Conservation (phyloP, 2,113 vertebrate species). For the Sula dactylatra region DNA sequence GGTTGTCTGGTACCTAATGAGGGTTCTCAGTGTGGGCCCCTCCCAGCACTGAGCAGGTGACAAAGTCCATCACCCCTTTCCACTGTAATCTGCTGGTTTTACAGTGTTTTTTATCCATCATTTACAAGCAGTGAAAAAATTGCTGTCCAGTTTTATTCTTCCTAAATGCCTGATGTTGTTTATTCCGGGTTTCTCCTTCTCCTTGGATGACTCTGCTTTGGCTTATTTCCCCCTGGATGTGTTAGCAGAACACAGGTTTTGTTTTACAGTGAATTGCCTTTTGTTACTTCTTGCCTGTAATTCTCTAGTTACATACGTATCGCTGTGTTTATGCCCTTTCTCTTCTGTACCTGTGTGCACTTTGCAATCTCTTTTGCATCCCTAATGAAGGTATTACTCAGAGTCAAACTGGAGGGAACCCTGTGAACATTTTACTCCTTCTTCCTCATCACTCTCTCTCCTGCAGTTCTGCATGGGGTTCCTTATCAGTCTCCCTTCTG, state of each 20-base stretch:
- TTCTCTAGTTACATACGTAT: neutral
- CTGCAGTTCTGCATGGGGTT: neutral
- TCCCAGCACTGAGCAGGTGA: neutral
- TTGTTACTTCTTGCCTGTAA: neutral
- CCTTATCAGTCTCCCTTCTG: neutral
- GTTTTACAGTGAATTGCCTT: neutral
- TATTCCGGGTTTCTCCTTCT: neutral
- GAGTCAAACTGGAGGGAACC: neutral
- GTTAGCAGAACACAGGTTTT: neutral
- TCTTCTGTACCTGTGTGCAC: neutral
- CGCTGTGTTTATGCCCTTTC: neutral
- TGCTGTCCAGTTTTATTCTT: neutral
- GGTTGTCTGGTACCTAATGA: neutral
- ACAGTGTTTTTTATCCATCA: neutral
- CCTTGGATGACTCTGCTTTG: neutral
- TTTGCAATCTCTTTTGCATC: neutral
- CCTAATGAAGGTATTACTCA: neutral
- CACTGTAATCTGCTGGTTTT: neutral
- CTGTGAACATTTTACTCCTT: neutral
- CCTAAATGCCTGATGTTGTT: neutral
- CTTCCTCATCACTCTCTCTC: neutral
- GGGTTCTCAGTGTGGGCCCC: neutral
- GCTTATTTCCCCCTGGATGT: neutral
- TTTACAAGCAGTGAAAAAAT: neutral
- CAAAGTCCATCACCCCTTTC: neutral